Conservation (phyloP, 1,140 invertebrate genomes). For the Drosophila tsacasi region DNA sequence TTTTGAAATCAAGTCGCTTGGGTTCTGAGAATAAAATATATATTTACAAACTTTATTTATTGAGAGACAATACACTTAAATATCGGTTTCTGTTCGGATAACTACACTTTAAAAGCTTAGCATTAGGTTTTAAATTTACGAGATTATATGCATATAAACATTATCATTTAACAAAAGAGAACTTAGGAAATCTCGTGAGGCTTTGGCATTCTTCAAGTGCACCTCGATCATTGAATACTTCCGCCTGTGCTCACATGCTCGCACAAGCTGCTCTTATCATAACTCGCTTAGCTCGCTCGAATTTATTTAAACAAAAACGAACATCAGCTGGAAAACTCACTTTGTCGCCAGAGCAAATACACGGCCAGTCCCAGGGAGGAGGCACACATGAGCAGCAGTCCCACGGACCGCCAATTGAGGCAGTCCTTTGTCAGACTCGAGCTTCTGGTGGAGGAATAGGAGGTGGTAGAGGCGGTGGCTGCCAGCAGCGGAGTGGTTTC, state of each 20-base stretch:
- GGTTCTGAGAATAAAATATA: not conserved
- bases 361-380: constrained; percentile 43
- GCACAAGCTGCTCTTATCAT: constrained; percentile 28
- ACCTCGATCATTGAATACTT: constrained; percentile 23
- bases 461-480: not conserved
- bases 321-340: constrained; percentile 57
- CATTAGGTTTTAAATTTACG: not conserved
- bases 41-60: constrained; percentile 1
- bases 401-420: constrained; percentile 64
- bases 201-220: not conserved
- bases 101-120: not conserved
- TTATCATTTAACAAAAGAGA: not conserved
- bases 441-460: not conserved
- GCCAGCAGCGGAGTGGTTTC: constrained; percentile 67
- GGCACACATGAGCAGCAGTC: constrained; percentile 55
- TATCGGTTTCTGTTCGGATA: not conserved
- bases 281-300: constrained; percentile 14
- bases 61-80: not conserved
- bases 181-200: not conserved
- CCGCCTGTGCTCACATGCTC: constrained; percentile 17
- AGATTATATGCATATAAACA: not conserved
- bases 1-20: not conserved
- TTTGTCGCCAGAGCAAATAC: constrained; percentile 72
- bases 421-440: constrained; percentile 52
- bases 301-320: constrained; percentile 41